Base-by-base conservation (phyloP, 2,888 invertebrate genomes). In the Nemotelus nigrinus region DNA sequence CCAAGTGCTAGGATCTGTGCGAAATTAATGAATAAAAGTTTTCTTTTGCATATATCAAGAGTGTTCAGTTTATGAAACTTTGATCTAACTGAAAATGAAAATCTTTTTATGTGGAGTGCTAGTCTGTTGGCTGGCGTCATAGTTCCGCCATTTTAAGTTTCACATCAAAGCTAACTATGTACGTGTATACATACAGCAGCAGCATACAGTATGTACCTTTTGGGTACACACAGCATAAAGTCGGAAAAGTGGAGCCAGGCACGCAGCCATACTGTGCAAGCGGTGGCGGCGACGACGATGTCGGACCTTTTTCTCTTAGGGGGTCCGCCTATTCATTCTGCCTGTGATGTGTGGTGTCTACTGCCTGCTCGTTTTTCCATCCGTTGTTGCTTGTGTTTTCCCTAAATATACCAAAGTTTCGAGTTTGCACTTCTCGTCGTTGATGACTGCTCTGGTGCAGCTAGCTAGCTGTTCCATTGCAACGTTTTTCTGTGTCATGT, bases 111-210 rank as follows among this genome's bases (percentile, higher is more conserved):
- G 45, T 65, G 65, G 47, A 48, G 58, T 25, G 25, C 25, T 63
- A 8, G 53, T 55, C 47, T 47, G 25, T 41, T 63, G 67, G 79
- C 78, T 79, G 79, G 79, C 79, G 79, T 79, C 79, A 78, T 74
- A 76, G 43, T 50, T 72, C 79, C 78, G 79, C 79, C 79, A 79
- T 79, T 79, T 79, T 79, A 71, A 78, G 58, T 72, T 76, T 53
- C 65, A 58, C 74, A 63, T 48, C 25, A 60, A 74, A 74, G 63
- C 63, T 74, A 43, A 53, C 60, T 25, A 55, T 60, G 50, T 72
- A 45, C 25, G 44, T 72, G 68, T 50, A 71, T 71, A 47, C 43
- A 65, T 8, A 8, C 50, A 50, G 50, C 47, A 65, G 65, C 65
- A 63, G 39, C 39, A 63, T 63, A 68, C 57, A 74, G 60, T 55